Percentiles rank a stretch among this genome's conserved stretches.
Conservation (phyloP, 2,113 vertebrate genomes). For the Ceyx cyanopectus region DNA sequence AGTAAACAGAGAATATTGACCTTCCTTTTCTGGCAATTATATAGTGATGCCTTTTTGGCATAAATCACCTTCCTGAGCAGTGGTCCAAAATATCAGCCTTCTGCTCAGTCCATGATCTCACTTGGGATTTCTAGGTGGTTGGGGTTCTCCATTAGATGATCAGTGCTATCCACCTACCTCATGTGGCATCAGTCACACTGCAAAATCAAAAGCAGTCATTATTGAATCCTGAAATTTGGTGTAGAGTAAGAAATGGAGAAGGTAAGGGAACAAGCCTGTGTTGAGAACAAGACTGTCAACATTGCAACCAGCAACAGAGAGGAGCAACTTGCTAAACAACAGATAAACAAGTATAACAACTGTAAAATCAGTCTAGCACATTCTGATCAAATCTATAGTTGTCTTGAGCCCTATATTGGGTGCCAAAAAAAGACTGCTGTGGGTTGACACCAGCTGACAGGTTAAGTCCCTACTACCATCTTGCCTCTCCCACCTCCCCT, state of each 20-base stretch:
- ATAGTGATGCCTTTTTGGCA: not conserved
- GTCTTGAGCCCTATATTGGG: not conserved
- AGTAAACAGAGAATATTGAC: not conserved
- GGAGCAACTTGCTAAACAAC: not conserved
- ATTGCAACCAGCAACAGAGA: not conserved
- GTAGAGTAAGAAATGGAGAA: not conserved
- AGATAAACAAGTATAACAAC: not conserved
- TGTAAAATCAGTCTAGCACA: not conserved
- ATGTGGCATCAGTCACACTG: not conserved
- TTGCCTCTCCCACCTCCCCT: not conserved
- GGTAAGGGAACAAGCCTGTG: not conserved
- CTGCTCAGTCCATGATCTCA: not conserved
- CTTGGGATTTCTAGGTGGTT: not conserved
- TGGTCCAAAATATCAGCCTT: not conserved
- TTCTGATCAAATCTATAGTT: not conserved
- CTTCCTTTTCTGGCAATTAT: not conserved
- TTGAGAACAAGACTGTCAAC: not conserved
- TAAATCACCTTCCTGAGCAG: accelerated
- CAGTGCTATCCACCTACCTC: not conserved
- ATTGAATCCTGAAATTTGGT: not conserved
- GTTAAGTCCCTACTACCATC: not conserved
- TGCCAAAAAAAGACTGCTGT: not conserved
- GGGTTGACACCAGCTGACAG: not conserved
- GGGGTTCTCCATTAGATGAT: not conserved
- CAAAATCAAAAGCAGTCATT: not conserved